Evolutionary conservation across 2,888 invertebrate species (phyloP).

Genomic region (Drosophila quinaria): DNA sequence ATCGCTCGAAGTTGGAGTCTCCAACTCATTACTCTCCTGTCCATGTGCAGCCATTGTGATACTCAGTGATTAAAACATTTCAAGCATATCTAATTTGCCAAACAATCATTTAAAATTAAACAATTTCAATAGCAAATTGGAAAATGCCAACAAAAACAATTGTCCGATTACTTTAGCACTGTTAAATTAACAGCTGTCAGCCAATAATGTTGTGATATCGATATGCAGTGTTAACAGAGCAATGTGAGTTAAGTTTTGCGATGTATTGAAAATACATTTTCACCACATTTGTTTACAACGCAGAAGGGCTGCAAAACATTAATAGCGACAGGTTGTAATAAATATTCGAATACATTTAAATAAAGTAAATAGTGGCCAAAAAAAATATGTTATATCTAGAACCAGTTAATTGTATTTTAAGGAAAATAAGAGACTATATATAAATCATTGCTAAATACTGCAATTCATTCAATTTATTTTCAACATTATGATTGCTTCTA

Average conservation of each 20-base stretch:
- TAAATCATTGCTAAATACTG: no score
- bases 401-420: no score
- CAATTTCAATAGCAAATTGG: constrained; percentile 5
- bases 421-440: no score
- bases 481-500: not conserved
- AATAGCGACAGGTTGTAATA: not conserved
- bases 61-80: constrained; percentile 7
- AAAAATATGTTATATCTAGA: no score
- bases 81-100: not conserved
- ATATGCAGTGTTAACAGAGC: constrained; percentile 2
- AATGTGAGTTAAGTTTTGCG: not conserved
- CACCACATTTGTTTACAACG: not conserved
- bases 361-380: no score
- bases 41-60: constrained; percentile 39
- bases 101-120: not conserved
- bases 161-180: constrained; percentile 22
- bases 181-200: constrained; percentile 54
- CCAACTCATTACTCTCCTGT: constrained; percentile 6
- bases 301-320: not conserved
- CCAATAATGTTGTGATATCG: not conserved
- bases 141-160: constrained; percentile 23
- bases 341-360: no score
- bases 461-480: no score
- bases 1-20: constrained; percentile 16
- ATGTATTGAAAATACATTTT: not conserved